Evolutionary conservation across 2,888 invertebrate genomes (phyloP).

Genomic region (Dicyrtomina minuta): DNA sequence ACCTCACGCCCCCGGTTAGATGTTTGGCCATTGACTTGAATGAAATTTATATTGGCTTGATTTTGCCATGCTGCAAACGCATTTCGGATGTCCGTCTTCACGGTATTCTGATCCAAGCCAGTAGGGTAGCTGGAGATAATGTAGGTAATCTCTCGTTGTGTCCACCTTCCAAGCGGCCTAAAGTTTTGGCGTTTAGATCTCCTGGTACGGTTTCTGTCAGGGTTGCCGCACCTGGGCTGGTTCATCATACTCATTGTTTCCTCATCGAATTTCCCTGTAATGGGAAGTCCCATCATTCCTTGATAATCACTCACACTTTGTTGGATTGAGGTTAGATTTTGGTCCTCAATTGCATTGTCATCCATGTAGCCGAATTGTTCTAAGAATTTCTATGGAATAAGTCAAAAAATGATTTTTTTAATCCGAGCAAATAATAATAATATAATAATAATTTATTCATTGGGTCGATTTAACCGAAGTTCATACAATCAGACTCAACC

Average conservation of each 20-base stretch:
- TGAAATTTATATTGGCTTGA: conserved; percentile 43
- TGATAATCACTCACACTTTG: conserved; percentile 45
- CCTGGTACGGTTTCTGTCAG: too few relatives aligned
- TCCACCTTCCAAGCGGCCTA: conserved; percentile 40
- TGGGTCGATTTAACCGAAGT: too few relatives aligned
- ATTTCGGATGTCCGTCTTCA: conserved; percentile 31
- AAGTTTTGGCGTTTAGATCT: too few relatives aligned
- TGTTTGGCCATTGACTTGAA: conserved; percentile 9
- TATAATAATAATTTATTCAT: too few relatives aligned
- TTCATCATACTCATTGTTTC: conserved; percentile 51
- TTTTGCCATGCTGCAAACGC: conserved; percentile 46
- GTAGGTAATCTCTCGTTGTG: conserved; percentile 41
- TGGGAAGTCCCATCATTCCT: conserved; percentile 43
- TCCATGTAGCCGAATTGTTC: too few relatives aligned
- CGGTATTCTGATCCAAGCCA: not conserved
- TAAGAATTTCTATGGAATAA: too few relatives aligned
- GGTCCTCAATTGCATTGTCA: too few relatives aligned
- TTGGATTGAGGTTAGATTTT: too few relatives aligned
- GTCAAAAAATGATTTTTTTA: too few relatives aligned
- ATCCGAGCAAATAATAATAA: too few relatives aligned
- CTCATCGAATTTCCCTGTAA: conserved; percentile 43
- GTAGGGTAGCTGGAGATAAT: conserved; percentile 36
- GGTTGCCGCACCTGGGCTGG: conserved; percentile 43
- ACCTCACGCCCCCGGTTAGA: too few relatives aligned
- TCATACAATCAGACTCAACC: too few relatives aligned